These are phyloP conservation scores for Buceros bicornis DNA, from an alignment of 2,797 vertebrate genomes.

Conservation along the genomic window DNA sequence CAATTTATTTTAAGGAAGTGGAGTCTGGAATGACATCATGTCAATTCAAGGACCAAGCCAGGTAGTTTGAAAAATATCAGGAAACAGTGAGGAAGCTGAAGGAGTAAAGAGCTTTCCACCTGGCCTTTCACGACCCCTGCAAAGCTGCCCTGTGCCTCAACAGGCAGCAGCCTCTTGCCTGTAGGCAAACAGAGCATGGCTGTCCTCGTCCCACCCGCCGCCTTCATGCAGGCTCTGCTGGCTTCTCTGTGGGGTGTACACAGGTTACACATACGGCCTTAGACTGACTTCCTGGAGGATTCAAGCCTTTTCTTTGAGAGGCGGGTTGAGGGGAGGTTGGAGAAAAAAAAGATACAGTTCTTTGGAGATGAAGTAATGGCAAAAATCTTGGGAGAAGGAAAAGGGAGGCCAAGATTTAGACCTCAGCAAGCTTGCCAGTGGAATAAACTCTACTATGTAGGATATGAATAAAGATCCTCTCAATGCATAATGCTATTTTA, in stretches of 20 bases:
- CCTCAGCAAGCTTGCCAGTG: slow-evolving; percentile 10
- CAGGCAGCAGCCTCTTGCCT: neutral
- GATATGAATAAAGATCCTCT: slow-evolving; percentile 18
- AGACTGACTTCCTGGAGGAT: neutral
- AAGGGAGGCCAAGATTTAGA: slow-evolving; percentile 2
- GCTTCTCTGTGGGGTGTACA: neutral
- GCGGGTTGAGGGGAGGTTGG: neutral
- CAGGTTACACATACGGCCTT: neutral
- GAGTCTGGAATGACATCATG: neutral
- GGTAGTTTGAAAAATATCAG: neutral
- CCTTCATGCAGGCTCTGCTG: neutral
- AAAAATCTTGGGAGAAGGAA: slow-evolving; percentile 6
- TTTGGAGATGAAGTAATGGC: slow-evolving; percentile 51
- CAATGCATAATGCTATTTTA: slow-evolving; percentile 8
- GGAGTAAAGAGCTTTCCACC: neutral
- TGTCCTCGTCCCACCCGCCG: neutral
- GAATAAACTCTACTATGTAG: neutral
- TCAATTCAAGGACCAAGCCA: neutral
- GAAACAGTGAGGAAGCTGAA: neutral
- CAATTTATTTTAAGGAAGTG: neutral
- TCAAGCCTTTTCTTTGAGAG: neutral
- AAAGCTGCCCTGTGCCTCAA: neutral
- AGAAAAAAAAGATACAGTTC: neutral
- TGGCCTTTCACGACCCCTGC: neutral
- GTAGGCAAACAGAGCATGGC: neutral